Evolutionary conservation across 2,888 invertebrate species (phyloP), one percentile per base, ranked within the genome.

Genomic region (Erebia ligea): DNA sequence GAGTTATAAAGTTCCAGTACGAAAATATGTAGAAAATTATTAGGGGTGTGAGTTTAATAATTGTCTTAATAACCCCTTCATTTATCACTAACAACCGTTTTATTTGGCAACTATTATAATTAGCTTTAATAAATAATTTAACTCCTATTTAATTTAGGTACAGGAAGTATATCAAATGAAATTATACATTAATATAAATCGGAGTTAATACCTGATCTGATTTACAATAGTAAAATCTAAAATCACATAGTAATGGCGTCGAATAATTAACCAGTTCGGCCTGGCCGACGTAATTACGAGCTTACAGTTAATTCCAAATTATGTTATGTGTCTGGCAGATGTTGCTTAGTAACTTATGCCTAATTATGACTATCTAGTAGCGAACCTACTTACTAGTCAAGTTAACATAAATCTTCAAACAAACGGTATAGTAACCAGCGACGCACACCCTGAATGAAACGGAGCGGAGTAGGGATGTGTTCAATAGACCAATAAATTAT

Each of bases 131-230:
- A 25, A 25, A 25, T 25, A 34, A 17, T n/a, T 17, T 52, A 54
- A 19, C 19, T 19, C 17, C 1, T 19, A 13, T 17, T 17, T 17
- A 52, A 9, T 9, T 52, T 17, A 17, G 0, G 1, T 52, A 52
- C 17, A 17, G 9, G 0, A 52, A 9, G 50, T 6, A 50, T 52
- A 50, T 50, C n/a, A 8, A 52, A 17, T 52, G n/a, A 52, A 52
- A 52, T 25, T 21, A 56, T 57, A 5, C 13, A 57, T 25, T 11
- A 21, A 13, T 21, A 57, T 57, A 57, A 25, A 40, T 59, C 10
- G 42, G 19, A 45, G 61, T 61, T 61, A 59, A 59, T 59, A 17
- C 42, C 17, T 61, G n/a, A 61, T 61, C 61, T 61, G 42, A 61
- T 61, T 61, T 42, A 45, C 61, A 42, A 45, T 61, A 19, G 42